Evolutionary conservation across 92 coral and sea anemone species (phyloP).

Genomic region (Porites evermanni): DNA sequence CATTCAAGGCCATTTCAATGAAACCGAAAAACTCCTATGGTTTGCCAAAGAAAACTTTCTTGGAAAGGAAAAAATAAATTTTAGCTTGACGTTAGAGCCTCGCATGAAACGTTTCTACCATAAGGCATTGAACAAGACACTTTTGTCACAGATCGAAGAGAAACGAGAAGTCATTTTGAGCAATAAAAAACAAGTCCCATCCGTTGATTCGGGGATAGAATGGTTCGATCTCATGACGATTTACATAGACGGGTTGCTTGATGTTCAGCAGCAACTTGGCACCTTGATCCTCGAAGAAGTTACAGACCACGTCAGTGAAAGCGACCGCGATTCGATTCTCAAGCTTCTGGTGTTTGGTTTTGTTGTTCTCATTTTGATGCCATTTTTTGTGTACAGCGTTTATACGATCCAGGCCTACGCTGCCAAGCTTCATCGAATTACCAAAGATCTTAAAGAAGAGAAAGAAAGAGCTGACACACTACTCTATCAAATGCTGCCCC

Average conservation of each 20-base stretch:
- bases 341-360: constrained; percentile 41
- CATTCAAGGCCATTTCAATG: constrained; percentile 58
- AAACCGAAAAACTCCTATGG: constrained; percentile 58
- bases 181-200: constrained; percentile 31
- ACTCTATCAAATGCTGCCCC: constrained; percentile 61
- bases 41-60: constrained; percentile 58
- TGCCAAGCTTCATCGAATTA: constrained; percentile 49
- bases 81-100: constrained; percentile 68
- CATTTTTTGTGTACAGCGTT: constrained; percentile 61
- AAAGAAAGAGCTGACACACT: constrained; percentile 65
- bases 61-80: constrained; percentile 48
- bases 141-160: constrained; percentile 19
- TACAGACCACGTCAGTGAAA: constrained; percentile 10
- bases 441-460: constrained; percentile 68
- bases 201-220: constrained; percentile 13
- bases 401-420: constrained; percentile 73
- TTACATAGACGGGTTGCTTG: constrained; percentile 62
- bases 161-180: constrained; percentile 49
- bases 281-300: constrained; percentile 17
- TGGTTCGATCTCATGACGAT: constrained; percentile 74
- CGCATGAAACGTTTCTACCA: constrained; percentile 17
- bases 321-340: constrained; percentile 24
- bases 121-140: neutral
- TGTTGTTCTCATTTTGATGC: constrained; percentile 47
- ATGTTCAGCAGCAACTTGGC: constrained; percentile 63